Base-by-base conservation (phyloP, 2,797 vertebrate species). In the Arrhamphus sclerolepis region DNA sequence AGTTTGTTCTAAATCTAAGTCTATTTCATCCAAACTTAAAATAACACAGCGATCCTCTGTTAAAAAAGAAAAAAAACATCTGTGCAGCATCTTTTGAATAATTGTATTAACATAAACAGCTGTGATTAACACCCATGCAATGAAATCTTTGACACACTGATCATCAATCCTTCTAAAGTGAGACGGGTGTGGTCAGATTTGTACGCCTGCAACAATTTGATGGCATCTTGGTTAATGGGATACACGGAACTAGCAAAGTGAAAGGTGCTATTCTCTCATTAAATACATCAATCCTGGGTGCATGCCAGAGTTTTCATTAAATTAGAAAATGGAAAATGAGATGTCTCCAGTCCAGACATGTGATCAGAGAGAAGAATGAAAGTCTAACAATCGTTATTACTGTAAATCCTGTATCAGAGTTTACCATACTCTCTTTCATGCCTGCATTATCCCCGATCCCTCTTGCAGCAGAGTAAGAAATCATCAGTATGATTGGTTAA, bases 401-500 rank as follows among this genome's bases (percentile, higher is more conserved):
- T 2, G 2, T 46, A 28, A 50, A 19, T 54, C 19, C 16, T 21
- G 3, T 3, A n/a, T 41, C 1, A 18, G 17, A 42, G 17, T 18
- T 42, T 10, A 6, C n/a, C 10, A 31, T 16, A 31, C n/a, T 24
- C 16, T 4, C 13, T 38, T 9, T 13, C 5, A 38, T 19, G 16
- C 22, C 38, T n/a, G n/a, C 29, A 28, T n/a, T 53, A 28, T 16
- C 26, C 6, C 21, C 42, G 46, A 56, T 46, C 72, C 51, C 19
- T 61, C 48, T 41, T 56, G 44, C 58, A 43, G 22, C 24, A 59
- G 17, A 16, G n/a, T 56, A 38, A 38, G 46, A 55, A 60, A 72
- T 67, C 50, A 34, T 68, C 66, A 47, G 17, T 46, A 58, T 60
- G 49, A 48, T 21, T n/a, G 16, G 48, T 54, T 78, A 62, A 81